Base-by-base conservation (phyloP, 2,888 invertebrate species). In the Hesperia comma region DNA sequence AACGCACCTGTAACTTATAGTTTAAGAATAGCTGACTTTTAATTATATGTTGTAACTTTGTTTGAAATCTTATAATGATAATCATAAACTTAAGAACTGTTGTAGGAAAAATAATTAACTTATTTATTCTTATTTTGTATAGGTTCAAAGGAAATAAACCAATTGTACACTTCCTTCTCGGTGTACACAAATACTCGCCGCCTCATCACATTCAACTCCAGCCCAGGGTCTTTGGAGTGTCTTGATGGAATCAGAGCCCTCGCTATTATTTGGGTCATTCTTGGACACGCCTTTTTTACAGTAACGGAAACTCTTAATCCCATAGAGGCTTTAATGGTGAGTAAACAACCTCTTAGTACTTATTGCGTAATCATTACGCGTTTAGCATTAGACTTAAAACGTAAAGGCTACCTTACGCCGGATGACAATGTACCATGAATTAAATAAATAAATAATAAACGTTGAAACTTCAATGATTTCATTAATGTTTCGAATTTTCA, bases 121-220 rank as follows among this genome's bases (percentile, higher is more conserved):
- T 10, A 33, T 2, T n/a, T 7, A 33, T 8, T 56, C 21, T 57
- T 19, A 21, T 19, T 41, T 1, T 14, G 21, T 19, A 14, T 58
- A 75, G 75, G 61, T 67, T n/a, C 70, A 15, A 70, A 70, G 55
- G 41, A 62, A 26, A 49, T 67, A 5, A 63, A 19, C 6, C 15
- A 21, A 1, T 2, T 71, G n/a, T 72, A 64, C 61, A 55, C 21
- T 66, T 63, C 70, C 0, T 75, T 75, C 63, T 86, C 85, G 12
- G 74, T 86, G 0, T 83, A 84, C 46, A 83, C 87, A 0, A 93
- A 92, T 71, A 79, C 84, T 0, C 78, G 77, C 26, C 83, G 84
- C 15, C 67, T 83, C 10, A 58, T 83, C 6, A 70, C 73, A 10
- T 75, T 77, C 10, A 74, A 70, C 0, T 68, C 71, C 14, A 72